Conservation (phyloP, 1,140 invertebrate genomes). For the Idris sp. region DNA sequence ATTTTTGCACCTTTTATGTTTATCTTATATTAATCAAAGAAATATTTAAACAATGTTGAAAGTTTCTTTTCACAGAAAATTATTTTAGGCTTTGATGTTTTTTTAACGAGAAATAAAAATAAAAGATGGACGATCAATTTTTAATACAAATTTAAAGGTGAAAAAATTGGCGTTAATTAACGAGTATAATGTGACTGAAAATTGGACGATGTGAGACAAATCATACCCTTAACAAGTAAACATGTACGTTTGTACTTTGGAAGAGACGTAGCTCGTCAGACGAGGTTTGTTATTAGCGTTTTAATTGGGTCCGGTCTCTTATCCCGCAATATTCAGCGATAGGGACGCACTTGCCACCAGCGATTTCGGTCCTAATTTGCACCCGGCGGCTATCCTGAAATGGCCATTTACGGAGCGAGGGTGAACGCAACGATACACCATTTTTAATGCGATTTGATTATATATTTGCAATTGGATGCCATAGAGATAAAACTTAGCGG, state of each 20-base stretch:
- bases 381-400: slow-evolving; percentile 74
- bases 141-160: too few relatives aligned
- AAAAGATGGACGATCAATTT: too few relatives aligned
- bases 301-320: slow-evolving; percentile 75
- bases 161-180: too few relatives aligned
- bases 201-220: slow-evolving; percentile 7
- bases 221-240: slow-evolving; percentile 43
- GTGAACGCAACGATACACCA: slow-evolving; percentile 58
- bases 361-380: slow-evolving; percentile 72
- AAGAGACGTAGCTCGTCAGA: slow-evolving; percentile 60
- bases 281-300: slow-evolving; percentile 73
- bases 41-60: too few relatives aligned
- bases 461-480: slow-evolving; percentile 51
- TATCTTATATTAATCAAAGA: too few relatives aligned
- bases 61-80: too few relatives aligned
- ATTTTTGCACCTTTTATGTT: slow-evolving; percentile 19
- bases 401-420: slow-evolving; percentile 66
- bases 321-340: slow-evolving; percentile 71
- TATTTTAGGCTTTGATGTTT: too few relatives aligned
- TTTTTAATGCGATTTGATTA: slow-evolving; percentile 60
- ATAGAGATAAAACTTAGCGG: slow-evolving; percentile 49
- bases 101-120: too few relatives aligned
- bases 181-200: neutral
- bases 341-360: slow-evolving; percentile 69
- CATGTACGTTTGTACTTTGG: slow-evolving; percentile 40